Conservation (phyloP, 2,797 vertebrate genomes). For the Gephyroberyx darwinii region DNA sequence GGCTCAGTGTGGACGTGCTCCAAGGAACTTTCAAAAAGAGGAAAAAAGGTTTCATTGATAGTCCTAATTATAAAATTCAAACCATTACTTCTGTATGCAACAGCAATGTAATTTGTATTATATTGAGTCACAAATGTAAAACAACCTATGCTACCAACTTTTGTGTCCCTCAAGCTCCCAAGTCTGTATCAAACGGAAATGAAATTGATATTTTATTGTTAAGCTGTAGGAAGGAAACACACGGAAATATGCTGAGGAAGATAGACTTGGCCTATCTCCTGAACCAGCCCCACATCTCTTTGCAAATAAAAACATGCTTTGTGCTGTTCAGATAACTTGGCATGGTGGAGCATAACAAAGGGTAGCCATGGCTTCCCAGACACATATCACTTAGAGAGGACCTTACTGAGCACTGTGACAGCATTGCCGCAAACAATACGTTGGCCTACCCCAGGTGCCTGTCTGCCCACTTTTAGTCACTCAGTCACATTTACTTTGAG, state of each 20-base stretch:
- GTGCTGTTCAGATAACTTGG: slow-evolving; percentile 74
- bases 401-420: slow-evolving; percentile 33
- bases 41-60: not conserved
- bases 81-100: not conserved
- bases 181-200: slow-evolving; percentile 64
- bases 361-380: slow-evolving; percentile 52
- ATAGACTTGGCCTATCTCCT: slow-evolving; percentile 65
- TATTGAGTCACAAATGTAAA: slow-evolving; percentile 17
- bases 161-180: slow-evolving; percentile 45
- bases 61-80: not conserved
- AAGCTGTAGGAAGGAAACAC: slow-evolving; percentile 74
- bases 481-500: slow-evolving; percentile 1
- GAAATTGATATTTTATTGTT: slow-evolving; percentile 77
- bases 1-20: too few species aligned
- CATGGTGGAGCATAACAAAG: slow-evolving; percentile 70
- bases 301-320: slow-evolving; percentile 77
- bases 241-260: slow-evolving; percentile 67
- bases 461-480: slow-evolving; percentile 15
- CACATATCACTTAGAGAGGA: slow-evolving; percentile 42
- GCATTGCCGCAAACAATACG: slow-evolving; percentile 22
- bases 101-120: slow-evolving; percentile 9
- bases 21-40: not conserved
- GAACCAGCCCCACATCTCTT: slow-evolving; percentile 49
- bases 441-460: slow-evolving; percentile 22
- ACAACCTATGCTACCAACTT: slow-evolving; percentile 31